Base-by-base conservation (phyloP, 2,113 vertebrate genomes). In the Zosterops borbonicus region DNA sequence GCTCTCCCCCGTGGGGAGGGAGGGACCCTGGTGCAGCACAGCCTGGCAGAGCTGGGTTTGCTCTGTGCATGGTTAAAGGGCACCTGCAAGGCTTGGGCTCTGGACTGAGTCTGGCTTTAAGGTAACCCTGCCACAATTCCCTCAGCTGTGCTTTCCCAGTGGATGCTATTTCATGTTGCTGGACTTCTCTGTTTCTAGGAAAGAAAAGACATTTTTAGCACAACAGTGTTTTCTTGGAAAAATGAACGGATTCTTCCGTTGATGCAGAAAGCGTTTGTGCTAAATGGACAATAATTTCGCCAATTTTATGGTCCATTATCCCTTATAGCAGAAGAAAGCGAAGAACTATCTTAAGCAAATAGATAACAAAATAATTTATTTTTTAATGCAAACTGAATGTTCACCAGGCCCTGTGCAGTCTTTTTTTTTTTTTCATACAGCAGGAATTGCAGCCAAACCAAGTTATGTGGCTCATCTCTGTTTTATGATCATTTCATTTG, bases 381-480 rank as follows among this genome's bases (percentile, higher is more conserved):
- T 86, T 82, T 77, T 41, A 73, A 56, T 60, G 52, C 49, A 73
- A 74, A 56, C 59, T 85, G 92, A 74, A 55, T 55, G 42, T 89
- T 95, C 71, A 46, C 33, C 60, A 15, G 78, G 55, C 12, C 52
- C 35, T 12, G 29, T 28, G 37, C 59, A 74, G 53, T 83, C 5
- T 5, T 58, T 76, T 92, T 89, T 92, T 89, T 78, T 82, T 46
- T 76, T n/a, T 9, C 63, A 20, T 77, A 33, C 10, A 86, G 55
- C 29, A n/a, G n/a, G 86, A 77, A 77, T 0, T 81, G 47, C 68
- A 94, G 92, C 88, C 90, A 97, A 92, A 86, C 50, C 42, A 46
- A 93, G 59, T 80, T 88, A 77, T 13, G 33, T 83, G 89, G 86
- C 73, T 94, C 90, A 83, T 90, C 86, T 93, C 90, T 90, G 85